Base-by-base conservation (phyloP, 2,113 vertebrate species). In the Sinocyclocheilus anshuiensis region DNA sequence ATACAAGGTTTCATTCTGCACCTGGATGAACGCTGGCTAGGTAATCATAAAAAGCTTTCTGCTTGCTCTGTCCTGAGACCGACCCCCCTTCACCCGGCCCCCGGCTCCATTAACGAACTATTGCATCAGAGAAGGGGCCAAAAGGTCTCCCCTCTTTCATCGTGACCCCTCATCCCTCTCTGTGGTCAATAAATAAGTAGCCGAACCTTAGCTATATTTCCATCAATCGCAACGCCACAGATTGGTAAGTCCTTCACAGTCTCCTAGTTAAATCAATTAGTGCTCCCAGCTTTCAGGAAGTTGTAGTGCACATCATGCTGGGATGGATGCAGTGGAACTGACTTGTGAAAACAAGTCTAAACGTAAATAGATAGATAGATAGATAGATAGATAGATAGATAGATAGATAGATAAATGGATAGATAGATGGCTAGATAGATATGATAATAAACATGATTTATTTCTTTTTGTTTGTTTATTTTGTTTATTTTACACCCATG, bases 181-280 rank as follows among this genome's bases (percentile, higher is more conserved):
- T 67, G 77, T 87, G 90, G 90, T 92, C 91, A 92, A 91, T 92
- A 92, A 91, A 90, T 89, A 90, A 89, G 89, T 89, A 90, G 87
- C 90, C 82, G 72, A 89, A 86, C 84, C 90, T 83, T 83, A 84
- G 85, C 87, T 85, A 88, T 90, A 91, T 90, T 88, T 90, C 87
- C 83, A 90, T 90, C 90, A 91, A 87, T 89, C 90, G 90, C 86
- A 90, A 89, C 87, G 57, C 57, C 57, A n/a, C 57, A 61, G 88
- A 90, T 87, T 91, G 90, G 89, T 79, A 90, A 92, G 89, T 91
- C 90, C 91, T 89, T 90, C 91, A 90, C 90, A 90, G 91, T 88
- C 91, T 85, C 88, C 91, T 88, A 90, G 90, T 92, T 87, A 91
- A 92, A 92, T 90, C 91, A 91, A 92, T 92, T 88, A 92, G 84